Percentiles rank a stretch among this genome's conserved stretches.
Conservation (phyloP, 1,140 invertebrate species). For the Chironomus tepperi region DNA sequence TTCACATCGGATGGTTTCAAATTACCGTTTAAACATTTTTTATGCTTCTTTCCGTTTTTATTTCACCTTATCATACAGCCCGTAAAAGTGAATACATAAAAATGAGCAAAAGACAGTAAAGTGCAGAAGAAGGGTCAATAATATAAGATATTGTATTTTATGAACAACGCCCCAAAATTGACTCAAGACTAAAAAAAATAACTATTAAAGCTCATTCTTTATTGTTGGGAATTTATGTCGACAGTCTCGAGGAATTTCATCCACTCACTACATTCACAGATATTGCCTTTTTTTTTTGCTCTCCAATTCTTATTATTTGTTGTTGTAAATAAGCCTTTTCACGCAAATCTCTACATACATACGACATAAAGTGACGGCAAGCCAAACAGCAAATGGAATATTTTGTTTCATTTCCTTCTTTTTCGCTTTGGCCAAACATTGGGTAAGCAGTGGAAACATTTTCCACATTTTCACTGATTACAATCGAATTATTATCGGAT, state of each 20-base stretch:
- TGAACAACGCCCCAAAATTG: no score
- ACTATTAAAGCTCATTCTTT: background rate
- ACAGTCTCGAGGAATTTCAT: background rate
- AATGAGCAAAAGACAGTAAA: background rate
- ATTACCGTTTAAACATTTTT: conserved; percentile 14
- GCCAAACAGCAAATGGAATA: background rate
- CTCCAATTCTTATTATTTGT: no score
- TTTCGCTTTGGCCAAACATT: no score
- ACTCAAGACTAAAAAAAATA: no score
- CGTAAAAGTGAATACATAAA: background rate
- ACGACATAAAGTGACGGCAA: background rate
- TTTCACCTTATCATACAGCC: background rate
- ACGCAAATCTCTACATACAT: background rate
- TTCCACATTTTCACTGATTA: background rate
- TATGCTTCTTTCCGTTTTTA: background rate
- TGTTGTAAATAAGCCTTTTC: background rate
- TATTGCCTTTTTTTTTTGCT: background rate
- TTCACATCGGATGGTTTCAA: background rate
- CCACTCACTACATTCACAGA: background rate
- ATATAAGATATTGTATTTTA: background rate
- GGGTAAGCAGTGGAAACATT: no score
- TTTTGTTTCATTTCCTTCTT: no score
- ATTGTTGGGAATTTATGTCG: background rate
- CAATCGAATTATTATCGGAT: conserved; percentile 6
- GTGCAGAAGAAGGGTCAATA: background rate